phyloP scores from a whole-genome alignment of 1,140 invertebrate genomes.

The Pinna nobilis region DNA sequence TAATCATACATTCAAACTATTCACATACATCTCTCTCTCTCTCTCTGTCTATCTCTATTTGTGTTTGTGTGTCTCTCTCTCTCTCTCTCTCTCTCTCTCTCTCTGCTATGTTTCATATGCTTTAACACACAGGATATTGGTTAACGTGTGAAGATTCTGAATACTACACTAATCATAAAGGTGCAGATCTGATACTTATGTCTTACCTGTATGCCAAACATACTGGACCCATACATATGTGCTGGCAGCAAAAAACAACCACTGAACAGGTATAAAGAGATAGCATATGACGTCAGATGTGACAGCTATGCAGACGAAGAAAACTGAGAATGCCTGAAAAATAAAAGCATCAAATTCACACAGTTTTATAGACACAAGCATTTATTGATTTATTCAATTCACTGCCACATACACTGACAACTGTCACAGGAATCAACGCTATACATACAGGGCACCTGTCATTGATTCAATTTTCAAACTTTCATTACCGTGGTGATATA shows the following conservation, averaged over 20 bases:
- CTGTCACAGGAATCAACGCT: not conserved
- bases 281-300: constrained; percentile 99
- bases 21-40: no score
- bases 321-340: constrained; percentile 96
- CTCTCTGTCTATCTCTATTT: no score
- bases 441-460: not conserved
- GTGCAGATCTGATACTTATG: not conserved
- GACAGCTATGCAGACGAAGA: constrained; percentile 98
- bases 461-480: not conserved
- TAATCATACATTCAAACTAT: no score
- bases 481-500: no score
- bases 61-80: no score
- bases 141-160: no score
- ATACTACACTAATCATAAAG: no score
- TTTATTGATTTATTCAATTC: not conserved
- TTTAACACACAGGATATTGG: no score
- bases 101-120: no score
- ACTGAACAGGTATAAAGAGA: constrained; percentile 99
- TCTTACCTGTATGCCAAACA: constrained; percentile 96
- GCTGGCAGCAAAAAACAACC: constrained; percentile 98
- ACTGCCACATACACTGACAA: not conserved
- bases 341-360: no score
- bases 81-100: no score
- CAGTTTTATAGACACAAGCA: not conserved
- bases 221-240: constrained; percentile 99